Conservation (phyloP, 1,140 invertebrate species). For the Meteorus sp. region DNA sequence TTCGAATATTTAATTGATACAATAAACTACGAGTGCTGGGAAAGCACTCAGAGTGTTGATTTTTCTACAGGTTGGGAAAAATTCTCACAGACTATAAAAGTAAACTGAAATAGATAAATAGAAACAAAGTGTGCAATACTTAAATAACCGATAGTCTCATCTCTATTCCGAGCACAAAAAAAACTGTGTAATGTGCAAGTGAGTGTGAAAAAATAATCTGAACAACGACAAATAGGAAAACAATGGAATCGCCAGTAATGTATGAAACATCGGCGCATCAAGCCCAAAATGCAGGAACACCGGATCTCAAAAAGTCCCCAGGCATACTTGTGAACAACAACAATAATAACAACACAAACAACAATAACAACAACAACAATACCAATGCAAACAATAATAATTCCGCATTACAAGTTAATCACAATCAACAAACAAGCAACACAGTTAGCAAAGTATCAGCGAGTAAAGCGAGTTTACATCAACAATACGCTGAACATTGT, state of each 20-base stretch:
- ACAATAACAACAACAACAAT: constrained; percentile 45
- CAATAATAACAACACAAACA: constrained; percentile 36
- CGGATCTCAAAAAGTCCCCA: constrained; percentile 48
- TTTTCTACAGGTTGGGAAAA: too few species aligned
- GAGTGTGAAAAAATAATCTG: too few species aligned
- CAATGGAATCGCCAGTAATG: constrained; percentile 59
- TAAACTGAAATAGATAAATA: too few species aligned
- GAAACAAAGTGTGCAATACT: too few species aligned
- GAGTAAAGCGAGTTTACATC: constrained; percentile 59
- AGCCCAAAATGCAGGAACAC: constrained; percentile 45
- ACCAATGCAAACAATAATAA: constrained; percentile 45
- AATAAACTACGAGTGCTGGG: too few species aligned
- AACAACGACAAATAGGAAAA: too few species aligned
- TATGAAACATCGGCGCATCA: constrained; percentile 55
- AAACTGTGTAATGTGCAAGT: constrained; percentile 52
- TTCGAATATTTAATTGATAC: too few species aligned
- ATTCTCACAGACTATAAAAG: too few species aligned
- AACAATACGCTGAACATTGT: constrained; percentile 67
- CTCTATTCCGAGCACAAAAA: constrained; percentile 1
- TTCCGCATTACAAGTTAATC: constrained; percentile 51
- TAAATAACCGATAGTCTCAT: neutral
- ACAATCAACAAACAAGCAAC: constrained; percentile 47
- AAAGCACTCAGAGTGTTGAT: too few species aligned
- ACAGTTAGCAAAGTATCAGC: constrained; percentile 56
- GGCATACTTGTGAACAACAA: constrained; percentile 44